Conservation (phyloP, 2,888 invertebrate species). For the Dynastes grantii region DNA sequence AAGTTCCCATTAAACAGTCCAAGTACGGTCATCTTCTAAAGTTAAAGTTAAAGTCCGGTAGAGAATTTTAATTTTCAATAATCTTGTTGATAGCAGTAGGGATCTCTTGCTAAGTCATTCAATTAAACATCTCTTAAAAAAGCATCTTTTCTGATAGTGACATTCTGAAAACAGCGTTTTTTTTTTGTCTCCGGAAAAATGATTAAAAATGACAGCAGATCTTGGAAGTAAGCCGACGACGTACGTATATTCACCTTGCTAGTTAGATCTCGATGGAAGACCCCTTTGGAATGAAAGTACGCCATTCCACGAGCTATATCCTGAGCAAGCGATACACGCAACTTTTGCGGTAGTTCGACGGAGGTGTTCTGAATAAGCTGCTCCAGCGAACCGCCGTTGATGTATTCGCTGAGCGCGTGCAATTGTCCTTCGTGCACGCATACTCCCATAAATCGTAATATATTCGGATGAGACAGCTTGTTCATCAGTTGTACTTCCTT, state of each 20-base stretch:
- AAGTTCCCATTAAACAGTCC: no score
- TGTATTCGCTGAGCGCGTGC: slow-evolving; percentile 96
- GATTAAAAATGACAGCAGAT: no score
- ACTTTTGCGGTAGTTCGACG: slow-evolving; percentile 83
- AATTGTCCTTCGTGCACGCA: slow-evolving; percentile 97
- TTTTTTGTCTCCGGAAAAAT: no score
- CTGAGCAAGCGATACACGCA: slow-evolving; percentile 86
- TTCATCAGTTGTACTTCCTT: slow-evolving; percentile 98
- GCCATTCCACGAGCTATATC: slow-evolving; percentile 94
- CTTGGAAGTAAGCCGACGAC: no score
- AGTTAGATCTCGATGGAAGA: slow-evolving; percentile 96
- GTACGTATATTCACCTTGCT: slow-evolving; percentile 80
- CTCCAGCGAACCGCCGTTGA: slow-evolving; percentile 95
- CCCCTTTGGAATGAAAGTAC: slow-evolving; percentile 92
- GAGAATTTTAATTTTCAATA: no score
- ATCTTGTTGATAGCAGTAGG: no score
- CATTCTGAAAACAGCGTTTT: no score
- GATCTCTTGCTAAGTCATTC: no score
- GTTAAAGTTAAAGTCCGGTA: no score
- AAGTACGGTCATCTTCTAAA: no score
- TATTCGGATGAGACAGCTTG: slow-evolving; percentile 94
- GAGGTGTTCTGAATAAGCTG: slow-evolving; percentile 87
- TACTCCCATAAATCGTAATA: slow-evolving; percentile 95
- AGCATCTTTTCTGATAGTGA: no score
- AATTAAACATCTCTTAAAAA: no score